Conservation (phyloP, 2,888 invertebrate genomes). For the Agrochola litura region DNA sequence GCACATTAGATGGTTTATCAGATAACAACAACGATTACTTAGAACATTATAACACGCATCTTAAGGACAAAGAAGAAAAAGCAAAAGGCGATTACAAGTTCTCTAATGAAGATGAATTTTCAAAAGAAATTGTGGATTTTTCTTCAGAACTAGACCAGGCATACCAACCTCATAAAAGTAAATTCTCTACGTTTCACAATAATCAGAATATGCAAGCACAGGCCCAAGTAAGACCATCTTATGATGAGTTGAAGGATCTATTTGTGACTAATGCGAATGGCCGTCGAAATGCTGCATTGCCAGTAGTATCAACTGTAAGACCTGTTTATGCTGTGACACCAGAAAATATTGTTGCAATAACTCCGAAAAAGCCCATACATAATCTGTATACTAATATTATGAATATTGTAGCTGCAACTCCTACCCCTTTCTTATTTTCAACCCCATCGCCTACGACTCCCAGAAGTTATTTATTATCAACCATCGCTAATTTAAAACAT, state of each 20-base stretch:
- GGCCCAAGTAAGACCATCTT: constrained; percentile 72
- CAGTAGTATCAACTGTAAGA: constrained; percentile 71
- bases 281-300: constrained; percentile 62
- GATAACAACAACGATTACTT: constrained; percentile 59
- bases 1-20: constrained; percentile 50
- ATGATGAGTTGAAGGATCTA: constrained; percentile 78
- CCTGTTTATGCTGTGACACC: constrained; percentile 74
- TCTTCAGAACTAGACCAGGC: constrained; percentile 76
- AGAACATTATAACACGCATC: constrained; percentile 39
- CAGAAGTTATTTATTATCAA: constrained; percentile 78
- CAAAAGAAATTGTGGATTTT: constrained; percentile 83
- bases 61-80: constrained; percentile 33
- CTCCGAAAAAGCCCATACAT: constrained; percentile 67
- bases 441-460: constrained; percentile 71
- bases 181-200: constrained; percentile 70
- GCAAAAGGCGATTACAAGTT: constrained; percentile 72
- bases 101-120: constrained; percentile 67
- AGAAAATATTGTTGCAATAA: constrained; percentile 78
- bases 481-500: constrained; percentile 80
- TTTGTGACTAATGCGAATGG: constrained; percentile 73
- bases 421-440: constrained; percentile 39
- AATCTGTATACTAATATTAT: constrained; percentile 79
- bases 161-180: constrained; percentile 78
- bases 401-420: constrained; percentile 66
- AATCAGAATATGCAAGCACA: constrained; percentile 50